Evolutionary conservation across 2,888 invertebrate genomes (phyloP), one percentile per base, ranked within the genome.

Genomic region (Galeruca laticollis): DNA sequence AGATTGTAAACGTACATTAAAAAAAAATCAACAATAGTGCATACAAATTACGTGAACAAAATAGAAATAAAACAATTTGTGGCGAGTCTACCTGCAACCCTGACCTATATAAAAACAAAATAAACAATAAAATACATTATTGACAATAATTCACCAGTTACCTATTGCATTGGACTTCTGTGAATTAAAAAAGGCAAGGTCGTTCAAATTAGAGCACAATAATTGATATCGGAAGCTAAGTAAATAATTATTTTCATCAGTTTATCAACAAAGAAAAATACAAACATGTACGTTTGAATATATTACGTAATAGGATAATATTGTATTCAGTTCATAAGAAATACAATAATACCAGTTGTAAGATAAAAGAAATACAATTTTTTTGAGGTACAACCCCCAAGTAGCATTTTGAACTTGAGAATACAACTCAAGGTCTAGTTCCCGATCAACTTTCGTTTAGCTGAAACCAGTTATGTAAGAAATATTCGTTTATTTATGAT

Each of bases 1-100:
- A n/a, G 15, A 47, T 47, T 15, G 15, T 5, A 15, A n/a, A 18
- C 4, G 18, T 47, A 18, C 15, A 40, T 40, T 40, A 13, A 4
- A 40, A 13, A 26, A 13, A 40, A 13, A 40, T 5, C 15, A 47
- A 15, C n/a, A 47, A 47, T 40, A 13, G 13, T 47, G 37, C 37
- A 35, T 20, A n/a, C 43, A 31, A 21, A 60, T 60, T 43, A 60
- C 21, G 51, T 52, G 51, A 26, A 52, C 11, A 52, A 21, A 52
- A 26, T 52, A 52, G n/a, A 52, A 52, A 20, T 49, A 18, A 49
- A 13, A 5, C n/a, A 20, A 2, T 51, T 51, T 20, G 18, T 20
- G 20, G 8, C 18, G 15, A 51, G 21, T 20, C 20, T 51, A 51
- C 21, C 49, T 51, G 6, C n/a, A 26, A 26, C 51, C 51, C 0